Evolutionary conservation across 2,113 vertebrate genomes (phyloP), one percentile per base, ranked within the genome.

Genomic region (Austrofundulus limnaeus): DNA sequence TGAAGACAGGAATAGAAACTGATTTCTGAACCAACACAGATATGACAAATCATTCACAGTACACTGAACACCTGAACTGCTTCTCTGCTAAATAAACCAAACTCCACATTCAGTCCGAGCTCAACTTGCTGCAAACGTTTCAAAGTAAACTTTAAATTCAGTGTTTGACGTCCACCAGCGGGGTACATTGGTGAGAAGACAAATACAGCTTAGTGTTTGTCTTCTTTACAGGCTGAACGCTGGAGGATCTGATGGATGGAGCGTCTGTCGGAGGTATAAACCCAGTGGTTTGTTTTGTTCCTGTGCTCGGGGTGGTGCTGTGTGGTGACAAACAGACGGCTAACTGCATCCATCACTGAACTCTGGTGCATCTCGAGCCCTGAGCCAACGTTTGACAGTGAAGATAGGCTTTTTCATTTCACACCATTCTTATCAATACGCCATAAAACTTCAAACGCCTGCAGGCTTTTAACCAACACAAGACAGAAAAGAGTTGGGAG

Each of bases 291-390:
- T 75, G 42, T 59, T 82, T 70, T 49, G 58, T 54, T 19, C 57
- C 21, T 47, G 47, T 61, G 69, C 83, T 77, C 1, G 54, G 83
- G 80, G 78, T 65, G 24, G 39, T 37, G 67, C 73, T 66, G 73
- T 2, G 50, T 49, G 16, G 68, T 78, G 78, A 88, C 78, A 78
- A 72, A 80, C 76, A 41, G 66, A 72, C 43, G 60, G 57, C 81
- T 81, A 74, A 74, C 80, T 52, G 72, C 76, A 92, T 90, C 81
- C 57, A 86, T 91, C 87, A 87, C 47, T 16, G 12, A 28, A 65
- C 58, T 67, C 42, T 63, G 17, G 41, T 14, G 20, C 47, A 68
- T 57, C 48, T 61, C 45, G n/a, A 4, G 66, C 80, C 74, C 65
- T 2, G 5, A 76, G 84, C 66, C 20, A 61, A 64, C 38, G 14